Percentiles rank a stretch among this genome's conserved stretches.
phyloP scores from a whole-genome alignment of 1,140 invertebrate species.

The Proales similis region DNA sequence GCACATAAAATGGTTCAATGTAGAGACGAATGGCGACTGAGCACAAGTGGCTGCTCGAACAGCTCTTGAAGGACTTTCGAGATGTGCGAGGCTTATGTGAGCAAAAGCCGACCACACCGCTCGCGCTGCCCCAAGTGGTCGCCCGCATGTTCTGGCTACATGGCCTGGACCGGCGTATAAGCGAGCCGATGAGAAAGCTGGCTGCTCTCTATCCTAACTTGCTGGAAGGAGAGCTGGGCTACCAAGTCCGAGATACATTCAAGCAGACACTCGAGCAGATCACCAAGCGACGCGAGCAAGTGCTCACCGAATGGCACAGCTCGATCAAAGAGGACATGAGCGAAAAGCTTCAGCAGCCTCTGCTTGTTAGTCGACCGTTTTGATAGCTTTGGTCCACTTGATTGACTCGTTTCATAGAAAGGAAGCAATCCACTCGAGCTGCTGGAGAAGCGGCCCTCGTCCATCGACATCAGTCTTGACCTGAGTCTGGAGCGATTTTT shows the following conservation, averaged over 20 bases:
- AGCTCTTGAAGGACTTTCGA: slow-evolving; percentile 45
- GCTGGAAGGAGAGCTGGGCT: slow-evolving; percentile 47
- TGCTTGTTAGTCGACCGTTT: no score
- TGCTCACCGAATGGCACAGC: neutral
- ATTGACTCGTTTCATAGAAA: neutral
- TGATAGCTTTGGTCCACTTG: neutral
- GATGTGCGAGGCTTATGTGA: slow-evolving; percentile 46
- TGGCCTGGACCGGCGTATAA: slow-evolving; percentile 46
- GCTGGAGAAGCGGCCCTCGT: slow-evolving; percentile 47
- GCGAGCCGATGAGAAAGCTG: slow-evolving; percentile 49
- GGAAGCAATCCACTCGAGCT: slow-evolving; percentile 46
- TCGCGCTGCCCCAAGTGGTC: slow-evolving; percentile 49
- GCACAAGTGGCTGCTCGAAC: slow-evolving; percentile 43
- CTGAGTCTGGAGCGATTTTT: slow-evolving; percentile 46
- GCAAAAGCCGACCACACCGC: slow-evolving; percentile 41
- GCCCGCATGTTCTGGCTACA: slow-evolving; percentile 49
- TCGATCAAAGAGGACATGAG: no score
- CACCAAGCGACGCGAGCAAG: neutral
- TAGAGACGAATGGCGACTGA: slow-evolving; percentile 46
- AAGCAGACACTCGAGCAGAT: slow-evolving; percentile 43
- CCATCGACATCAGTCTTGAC: slow-evolving; percentile 49
- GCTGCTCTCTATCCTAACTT: slow-evolving; percentile 48
- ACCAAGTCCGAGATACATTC: slow-evolving; percentile 48
- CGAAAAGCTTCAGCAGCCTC: no score
- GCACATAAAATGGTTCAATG: slow-evolving; percentile 6